Conservation (phyloP, 2,888 invertebrate species). For the Alitta virens region DNA sequence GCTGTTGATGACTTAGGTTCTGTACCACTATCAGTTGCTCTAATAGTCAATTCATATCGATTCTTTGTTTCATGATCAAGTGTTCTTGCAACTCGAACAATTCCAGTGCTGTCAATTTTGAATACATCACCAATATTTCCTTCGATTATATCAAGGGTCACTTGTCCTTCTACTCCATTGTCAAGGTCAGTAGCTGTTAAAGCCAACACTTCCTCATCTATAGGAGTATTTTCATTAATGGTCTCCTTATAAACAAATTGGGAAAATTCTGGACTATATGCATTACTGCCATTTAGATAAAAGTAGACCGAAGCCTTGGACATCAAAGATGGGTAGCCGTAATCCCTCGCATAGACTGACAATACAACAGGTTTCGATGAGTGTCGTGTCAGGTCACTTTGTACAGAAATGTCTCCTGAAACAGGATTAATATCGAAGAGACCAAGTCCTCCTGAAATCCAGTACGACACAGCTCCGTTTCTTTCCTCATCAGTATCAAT, state of each 20-base stretch:
- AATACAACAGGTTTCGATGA: slow-evolving; percentile 1
- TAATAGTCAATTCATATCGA: slow-evolving; percentile 12
- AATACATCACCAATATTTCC: slow-evolving; percentile 13
- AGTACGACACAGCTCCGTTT: slow-evolving; percentile 18
- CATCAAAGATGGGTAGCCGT: slow-evolving; percentile 9
- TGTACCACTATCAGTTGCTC: slow-evolving; percentile 8
- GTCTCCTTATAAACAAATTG: slow-evolving; percentile 9
- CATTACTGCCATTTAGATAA: slow-evolving; percentile 13
- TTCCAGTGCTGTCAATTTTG: slow-evolving; percentile 3
- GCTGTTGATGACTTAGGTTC: background rate
- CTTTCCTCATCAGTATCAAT: slow-evolving; percentile 6
- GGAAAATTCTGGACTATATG: slow-evolving; percentile 12
- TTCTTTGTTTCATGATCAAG: slow-evolving; percentile 13
- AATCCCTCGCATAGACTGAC: slow-evolving; percentile 17
- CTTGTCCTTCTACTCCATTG: slow-evolving; percentile 13
- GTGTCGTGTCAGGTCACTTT: background rate
- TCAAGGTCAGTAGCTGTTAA: slow-evolving; percentile 13
- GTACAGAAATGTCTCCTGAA: slow-evolving; percentile 13
- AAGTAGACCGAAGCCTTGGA: slow-evolving; percentile 6
- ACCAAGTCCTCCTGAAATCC: slow-evolving; percentile 17
- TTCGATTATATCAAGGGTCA: slow-evolving; percentile 2
- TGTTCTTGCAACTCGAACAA: background rate
- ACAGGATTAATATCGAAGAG: slow-evolving; percentile 17
- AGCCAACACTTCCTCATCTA: background rate
- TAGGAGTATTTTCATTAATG: slow-evolving; percentile 5